These are phyloP conservation scores for Carassius auratus DNA, from an alignment of 2,113 vertebrate species.

Conservation along the genomic window DNA sequence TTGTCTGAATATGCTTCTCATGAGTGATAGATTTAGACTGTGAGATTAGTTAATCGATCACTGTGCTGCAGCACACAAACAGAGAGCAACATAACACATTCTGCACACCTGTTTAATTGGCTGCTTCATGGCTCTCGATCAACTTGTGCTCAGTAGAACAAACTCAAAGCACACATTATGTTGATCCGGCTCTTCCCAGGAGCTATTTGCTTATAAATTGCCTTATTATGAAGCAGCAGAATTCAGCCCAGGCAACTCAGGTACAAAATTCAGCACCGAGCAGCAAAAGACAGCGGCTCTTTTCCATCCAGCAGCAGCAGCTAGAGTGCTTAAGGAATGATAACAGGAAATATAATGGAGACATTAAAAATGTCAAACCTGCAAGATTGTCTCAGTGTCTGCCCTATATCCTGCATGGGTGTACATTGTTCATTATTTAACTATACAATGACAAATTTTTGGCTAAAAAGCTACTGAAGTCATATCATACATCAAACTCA, in stretches of 20 bases:
- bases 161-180: slow-evolving; percentile 23
- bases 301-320: background rate
- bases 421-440: background rate
- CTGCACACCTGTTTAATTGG: slow-evolving; percentile 28
- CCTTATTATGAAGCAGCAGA: slow-evolving; percentile 31
- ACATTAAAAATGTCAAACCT: slow-evolving; percentile 32
- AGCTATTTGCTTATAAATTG: slow-evolving; percentile 48
- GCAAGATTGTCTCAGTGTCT: background rate
- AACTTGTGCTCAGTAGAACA: slow-evolving; percentile 29
- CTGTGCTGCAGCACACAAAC: background rate
- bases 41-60: slow-evolving; percentile 23
- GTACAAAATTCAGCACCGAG: background rate
- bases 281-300: slow-evolving; percentile 14
- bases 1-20: background rate
- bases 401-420: background rate
- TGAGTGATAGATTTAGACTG: slow-evolving; percentile 2
- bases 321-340: background rate
- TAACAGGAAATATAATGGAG: background rate
- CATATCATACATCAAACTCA: background rate
- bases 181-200: slow-evolving; percentile 21
- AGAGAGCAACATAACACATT: slow-evolving; percentile 16
- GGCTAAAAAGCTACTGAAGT: background rate
- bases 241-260: background rate
- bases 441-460: background rate
- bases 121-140: slow-evolving; percentile 6